These are phyloP conservation scores for Drosophila asahinai DNA, from an alignment of 1,140 invertebrate genomes.

Conservation along the genomic window DNA sequence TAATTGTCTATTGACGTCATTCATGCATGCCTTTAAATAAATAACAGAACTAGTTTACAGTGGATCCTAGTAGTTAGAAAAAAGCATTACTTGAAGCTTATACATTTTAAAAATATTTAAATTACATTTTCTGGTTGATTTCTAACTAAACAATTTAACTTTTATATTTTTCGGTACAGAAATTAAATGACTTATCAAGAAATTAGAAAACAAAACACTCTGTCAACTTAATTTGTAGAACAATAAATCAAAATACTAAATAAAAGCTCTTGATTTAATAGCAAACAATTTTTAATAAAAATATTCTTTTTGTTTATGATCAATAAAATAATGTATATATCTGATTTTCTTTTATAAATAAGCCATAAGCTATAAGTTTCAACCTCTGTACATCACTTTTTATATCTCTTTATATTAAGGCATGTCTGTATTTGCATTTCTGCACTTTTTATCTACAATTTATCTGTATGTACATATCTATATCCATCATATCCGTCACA, in stretches of 20 bases:
- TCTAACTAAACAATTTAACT: neutral
- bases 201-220: no score
- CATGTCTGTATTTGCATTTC: slow-evolving; percentile 21
- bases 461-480: slow-evolving; percentile 2
- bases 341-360: neutral
- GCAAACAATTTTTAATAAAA: neutral
- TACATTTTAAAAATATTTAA: no score
- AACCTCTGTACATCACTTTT: neutral
- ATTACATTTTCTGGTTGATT: neutral
- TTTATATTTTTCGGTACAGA: slow-evolving; percentile 6
- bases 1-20: slow-evolving; percentile 61
- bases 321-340: neutral
- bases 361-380: no score
- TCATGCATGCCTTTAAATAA: slow-evolving; percentile 59
- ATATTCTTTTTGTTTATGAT: neutral
- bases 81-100: neutral
- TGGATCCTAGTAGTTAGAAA: neutral
- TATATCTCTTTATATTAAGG: neutral
- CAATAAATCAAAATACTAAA: no score
- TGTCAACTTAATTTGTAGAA: neutral
- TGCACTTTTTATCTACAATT: slow-evolving; percentile 18
- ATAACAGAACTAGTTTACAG: slow-evolving; percentile 16
- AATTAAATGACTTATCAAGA: neutral
- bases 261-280: rapidly evolving
- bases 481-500: slow-evolving; percentile 31